Base-by-base conservation (phyloP, 1,140 invertebrate species). In the Heliothis virescens region DNA sequence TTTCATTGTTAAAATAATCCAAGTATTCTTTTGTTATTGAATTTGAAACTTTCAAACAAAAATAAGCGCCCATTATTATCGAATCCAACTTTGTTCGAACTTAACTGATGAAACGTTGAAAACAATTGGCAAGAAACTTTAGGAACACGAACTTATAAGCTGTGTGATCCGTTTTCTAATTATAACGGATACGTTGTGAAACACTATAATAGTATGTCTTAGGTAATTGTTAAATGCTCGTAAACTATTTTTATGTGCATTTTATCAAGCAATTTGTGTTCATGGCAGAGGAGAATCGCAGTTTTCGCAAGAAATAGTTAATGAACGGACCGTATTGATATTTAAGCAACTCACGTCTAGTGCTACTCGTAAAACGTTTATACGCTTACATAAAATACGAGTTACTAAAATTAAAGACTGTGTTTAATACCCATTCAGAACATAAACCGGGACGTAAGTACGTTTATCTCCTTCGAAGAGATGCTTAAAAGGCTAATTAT, bases 301-400 rank as follows among this genome's bases (percentile, higher is more conserved):
- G 62, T 57, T 65, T 67, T 55, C 63, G 48, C 29, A 57, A 47
- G 52, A 77, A 55, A 50, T 62, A 80, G 53, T 81, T 82, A 84
- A 82, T 81, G 73, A 81, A 77, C 59, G 60, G 53, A 78, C 74
- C 55, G 53, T 82, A 83, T 79, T 80, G 79, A 85, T 77, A 82
- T 85, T 86, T 85, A 89, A 88, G 79, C 87, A 87, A 82, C 88
- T 88, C 88, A 91, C 89, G 90, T 87, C 82, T 81, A 84, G 81
- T 83, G 52, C 83, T 80, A 80, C 83, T 88, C 87, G 86, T 91
- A 91, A 91, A 91, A 81, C 83, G 86, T 90, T 89, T 89, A 84
- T 86, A 87, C 87, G 77, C 79, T 88, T 86, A 89, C 84, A 86
- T 86, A 84, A 91, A 90, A 86, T 85, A 87, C 85, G 83, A 83